Evolutionary conservation across 1,140 invertebrate species (phyloP), one percentile per base, ranked within the genome.

Genomic region (Macrosteles quadrilineatus): DNA sequence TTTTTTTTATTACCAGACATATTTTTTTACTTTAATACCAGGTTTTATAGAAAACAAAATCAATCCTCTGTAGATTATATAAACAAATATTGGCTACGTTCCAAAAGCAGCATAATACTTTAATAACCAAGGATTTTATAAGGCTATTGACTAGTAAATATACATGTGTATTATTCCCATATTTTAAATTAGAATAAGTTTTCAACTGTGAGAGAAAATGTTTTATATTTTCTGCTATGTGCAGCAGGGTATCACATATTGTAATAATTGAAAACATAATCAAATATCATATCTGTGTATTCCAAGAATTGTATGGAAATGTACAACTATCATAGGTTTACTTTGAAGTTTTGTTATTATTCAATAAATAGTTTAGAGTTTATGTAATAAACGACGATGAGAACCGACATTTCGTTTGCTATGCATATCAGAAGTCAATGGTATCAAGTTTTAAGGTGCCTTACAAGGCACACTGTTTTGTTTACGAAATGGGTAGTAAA

Each of bases 381-480:
- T 19, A 50, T 19, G 14, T 19, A 50, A 50, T 50, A 21, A 50
- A 19, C 21, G 47, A 21, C n/a, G 47, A 4, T 50, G 14, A 50
- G 4, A 50, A 50, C 47, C 47, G n/a, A 50, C 6, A 50, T 50
- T 50, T 50, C 21, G 14, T 17, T 50, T 50, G 47, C 47, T 50
- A 50, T 50, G 47, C 47, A 50, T 50, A 50, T 50, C 47, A 50
- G 47, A 50, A 17, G 21, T 19, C 47, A 4, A 50, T 50, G 47
- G 47, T 50, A 50, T 50, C 47, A 50, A 50, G 14, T 50, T 50
- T 50, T 50, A 17, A 50, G 47, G 47, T 50, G 47, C 47, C 47
- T 50, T 50, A 50, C n/a, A 21, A 50, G 47, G 47, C 47, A 50
- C 21, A 19, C 59, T 63, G 59, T 63, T 63, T 63, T 63, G 59